Base-by-base conservation (phyloP, 1,140 invertebrate genomes). In the Delia radicum region DNA sequence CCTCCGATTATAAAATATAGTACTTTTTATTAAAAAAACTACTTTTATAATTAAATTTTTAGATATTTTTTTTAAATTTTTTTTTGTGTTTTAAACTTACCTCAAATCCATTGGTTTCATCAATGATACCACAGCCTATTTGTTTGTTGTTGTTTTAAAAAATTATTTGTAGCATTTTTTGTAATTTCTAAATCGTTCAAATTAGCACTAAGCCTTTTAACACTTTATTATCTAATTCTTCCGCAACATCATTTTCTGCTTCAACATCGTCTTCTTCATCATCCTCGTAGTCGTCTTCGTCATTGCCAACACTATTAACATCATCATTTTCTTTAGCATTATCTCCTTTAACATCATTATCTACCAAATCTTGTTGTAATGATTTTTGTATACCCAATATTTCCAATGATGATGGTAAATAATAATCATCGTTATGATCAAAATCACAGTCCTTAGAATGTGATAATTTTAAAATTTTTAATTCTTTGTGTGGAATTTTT, bases 51-150 rank as follows among this genome's bases (percentile, higher is more conserved):
- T n/a, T n/a, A n/a, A n/a, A n/a, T n/a, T n/a, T n/a, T n/a, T n/a
- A n/a, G n/a, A n/a, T n/a, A n/a, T n/a, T n/a, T n/a, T n/a, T n/a
- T n/a, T n/a, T n/a, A n/a, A n/a, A n/a, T n/a, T n/a, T n/a, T n/a
- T n/a, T 29, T 37, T 37, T 27, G 31, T 27, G 8, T 24, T 73
- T 42, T 28, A 15, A 12, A 69, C 83, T 81, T 33, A 85, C 83
- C 83, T 84, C 77, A 83, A 84, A 81, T 85, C 83, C 81, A 80
- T 82, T 83, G 80, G 78, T 83, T 85, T 82, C 80, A 85, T 85
- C 83, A 85, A 85, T 83, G 81, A 82, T 84, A 83, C 82, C 82
- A 84, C 83, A 84, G 83, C 83, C 83, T 84, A 77, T 82, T 75
- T 84, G 77, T 81, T 84, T 75, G 24, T 48, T 67, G 18, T 71